A percentile compares a stretch with the other conserved stretches of the same genome.
Evolutionary conservation across 2,888 invertebrate genomes (phyloP).

Genomic region (Orchesellides sinensis): DNA sequence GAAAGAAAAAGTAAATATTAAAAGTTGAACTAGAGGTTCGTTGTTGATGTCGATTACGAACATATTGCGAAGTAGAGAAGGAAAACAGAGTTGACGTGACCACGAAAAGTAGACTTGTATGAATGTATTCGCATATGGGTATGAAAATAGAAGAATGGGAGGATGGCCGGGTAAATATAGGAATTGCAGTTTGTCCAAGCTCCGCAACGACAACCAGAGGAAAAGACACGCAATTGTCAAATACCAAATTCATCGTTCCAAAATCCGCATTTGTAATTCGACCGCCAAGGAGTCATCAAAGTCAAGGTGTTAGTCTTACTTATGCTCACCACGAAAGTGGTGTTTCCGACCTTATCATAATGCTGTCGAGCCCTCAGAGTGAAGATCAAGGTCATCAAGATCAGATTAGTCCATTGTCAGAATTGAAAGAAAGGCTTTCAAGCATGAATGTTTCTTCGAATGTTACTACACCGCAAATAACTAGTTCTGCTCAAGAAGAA

Average conservation of each 20-base stretch:
- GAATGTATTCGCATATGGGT: constrained; percentile 56
- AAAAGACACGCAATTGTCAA: constrained; percentile 37
- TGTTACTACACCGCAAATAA: background rate
- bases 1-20: constrained; percentile 40
- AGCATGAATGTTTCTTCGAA: constrained; percentile 8
- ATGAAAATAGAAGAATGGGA: constrained; percentile 64
- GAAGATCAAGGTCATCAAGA: constrained; percentile 60
- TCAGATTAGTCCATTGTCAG: background rate
- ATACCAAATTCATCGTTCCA: constrained; percentile 41
- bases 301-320: constrained; percentile 52
- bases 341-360: constrained; percentile 37
- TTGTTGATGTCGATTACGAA: constrained; percentile 27
- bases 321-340: constrained; percentile 36
- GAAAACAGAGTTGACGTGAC: constrained; percentile 27
- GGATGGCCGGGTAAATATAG: constrained; percentile 58
- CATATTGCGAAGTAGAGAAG: background rate
- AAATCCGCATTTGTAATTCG: constrained; percentile 60
- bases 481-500: background rate
- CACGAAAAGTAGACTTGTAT: constrained; percentile 10
- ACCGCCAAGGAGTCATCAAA: constrained; percentile 36
- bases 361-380: constrained; percentile 9
- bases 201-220: constrained; percentile 4
- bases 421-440: background rate
- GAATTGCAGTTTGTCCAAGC: constrained; percentile 56
- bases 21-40: constrained; percentile 27